phyloP scores from a whole-genome alignment of 2,113 vertebrate genomes.

The Cyanocitta stelleri region DNA sequence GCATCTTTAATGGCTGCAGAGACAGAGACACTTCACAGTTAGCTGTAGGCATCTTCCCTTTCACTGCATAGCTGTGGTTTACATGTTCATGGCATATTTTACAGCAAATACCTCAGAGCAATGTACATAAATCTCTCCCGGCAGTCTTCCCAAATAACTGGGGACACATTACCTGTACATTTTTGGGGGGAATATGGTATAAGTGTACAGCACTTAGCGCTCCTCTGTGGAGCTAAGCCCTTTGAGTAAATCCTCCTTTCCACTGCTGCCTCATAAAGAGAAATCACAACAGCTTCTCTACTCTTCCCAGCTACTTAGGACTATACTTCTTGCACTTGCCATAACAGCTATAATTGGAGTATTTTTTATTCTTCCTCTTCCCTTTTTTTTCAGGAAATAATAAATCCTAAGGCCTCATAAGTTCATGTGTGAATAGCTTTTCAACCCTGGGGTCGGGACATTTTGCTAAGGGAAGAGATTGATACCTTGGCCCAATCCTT shows the following conservation, averaged over 20 bases:
- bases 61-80: not conserved
- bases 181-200: not conserved
- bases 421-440: not conserved
- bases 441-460: not conserved
- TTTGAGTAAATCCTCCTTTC: not conserved
- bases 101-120: not conserved
- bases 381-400: not conserved
- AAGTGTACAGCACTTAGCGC: not conserved
- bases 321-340: not conserved
- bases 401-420: not conserved
- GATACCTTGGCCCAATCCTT: not conserved
- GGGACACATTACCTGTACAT: not conserved
- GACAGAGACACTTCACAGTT: not conserved
- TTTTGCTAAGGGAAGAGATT: not conserved
- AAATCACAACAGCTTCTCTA: not conserved
- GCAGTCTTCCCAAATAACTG: not conserved
- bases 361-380: not conserved
- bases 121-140: not conserved
- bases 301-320: not conserved
- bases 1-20: constrained; percentile 90
- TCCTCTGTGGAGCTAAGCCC: not conserved
- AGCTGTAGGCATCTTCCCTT: not conserved
- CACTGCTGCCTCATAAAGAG: not conserved
- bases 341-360: not conserved
- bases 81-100: fast-evolving